Conservation (phyloP, 2,888 invertebrate species). For the Rhodophaea formosa region DNA sequence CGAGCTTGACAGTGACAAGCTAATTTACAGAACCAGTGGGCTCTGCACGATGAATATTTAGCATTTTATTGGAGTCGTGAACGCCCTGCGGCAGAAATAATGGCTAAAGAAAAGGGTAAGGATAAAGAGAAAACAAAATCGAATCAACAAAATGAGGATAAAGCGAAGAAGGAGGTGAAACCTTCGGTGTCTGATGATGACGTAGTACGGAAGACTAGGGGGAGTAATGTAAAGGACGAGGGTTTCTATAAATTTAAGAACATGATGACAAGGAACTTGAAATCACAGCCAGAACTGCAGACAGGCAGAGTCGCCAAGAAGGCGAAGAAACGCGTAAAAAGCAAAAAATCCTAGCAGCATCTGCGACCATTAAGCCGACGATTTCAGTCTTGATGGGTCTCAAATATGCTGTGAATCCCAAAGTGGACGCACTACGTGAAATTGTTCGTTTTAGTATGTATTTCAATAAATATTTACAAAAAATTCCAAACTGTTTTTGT, state of each 20-base stretch:
- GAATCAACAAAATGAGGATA: conserved; percentile 34
- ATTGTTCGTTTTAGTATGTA: not conserved
- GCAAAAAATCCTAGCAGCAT: conserved; percentile 29
- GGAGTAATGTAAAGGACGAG: conserved; percentile 49
- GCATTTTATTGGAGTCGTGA: conserved; percentile 24
- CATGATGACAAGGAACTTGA: conserved; percentile 50
- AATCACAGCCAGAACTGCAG: conserved; percentile 35
- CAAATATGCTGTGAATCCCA: conserved; percentile 13
- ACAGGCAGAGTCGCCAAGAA: conserved; percentile 35
- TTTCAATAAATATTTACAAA: conserved; percentile 8
- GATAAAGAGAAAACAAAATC: conserved; percentile 35
- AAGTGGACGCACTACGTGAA: not conserved
- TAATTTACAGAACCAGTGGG: conserved; percentile 40
- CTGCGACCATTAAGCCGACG: conserved; percentile 40
- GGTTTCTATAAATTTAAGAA: conserved; percentile 57
- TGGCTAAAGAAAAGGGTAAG: conserved; percentile 41
- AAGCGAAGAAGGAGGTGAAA: conserved; percentile 29
- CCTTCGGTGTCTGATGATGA: conserved; percentile 24
- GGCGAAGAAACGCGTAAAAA: conserved; percentile 40
- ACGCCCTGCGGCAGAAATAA: conserved; percentile 27
- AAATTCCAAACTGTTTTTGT: not conserved
- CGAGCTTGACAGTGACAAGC: conserved; percentile 19
- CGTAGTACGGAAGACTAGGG: conserved; percentile 40
- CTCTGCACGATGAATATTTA: conserved; percentile 25
- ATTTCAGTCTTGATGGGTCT: conserved; percentile 9